A percentile compares a stretch with the other conserved stretches of the same genome.
phyloP scores from a whole-genome alignment of 2,888 invertebrate genomes.

The Lepidochitona cinerea region DNA sequence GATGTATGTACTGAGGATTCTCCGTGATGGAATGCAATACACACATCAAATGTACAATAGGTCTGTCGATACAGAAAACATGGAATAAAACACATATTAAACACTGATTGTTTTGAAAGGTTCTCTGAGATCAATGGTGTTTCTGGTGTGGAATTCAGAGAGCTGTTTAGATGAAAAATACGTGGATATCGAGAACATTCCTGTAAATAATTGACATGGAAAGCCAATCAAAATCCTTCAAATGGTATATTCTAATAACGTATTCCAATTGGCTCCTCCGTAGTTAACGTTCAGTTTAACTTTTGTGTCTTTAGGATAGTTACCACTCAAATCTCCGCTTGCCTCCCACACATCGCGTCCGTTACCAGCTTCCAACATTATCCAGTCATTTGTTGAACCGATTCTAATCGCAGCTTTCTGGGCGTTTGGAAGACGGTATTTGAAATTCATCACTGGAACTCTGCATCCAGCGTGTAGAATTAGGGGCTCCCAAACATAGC shows the following conservation, averaged over 20 bases:
- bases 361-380: slow-evolving; percentile 37
- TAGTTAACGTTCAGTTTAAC: slow-evolving; percentile 57
- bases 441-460: slow-evolving; percentile 45
- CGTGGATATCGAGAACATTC: too few species aligned
- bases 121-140: too few species aligned
- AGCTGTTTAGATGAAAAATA: too few species aligned
- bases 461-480: slow-evolving; percentile 45
- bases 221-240: too few species aligned
- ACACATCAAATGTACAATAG: too few species aligned
- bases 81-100: too few species aligned
- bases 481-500: slow-evolving; percentile 53
- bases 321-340: slow-evolving; percentile 44
- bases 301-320: slow-evolving; percentile 48
- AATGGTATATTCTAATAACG: slow-evolving; percentile 54
- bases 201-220: too few species aligned
- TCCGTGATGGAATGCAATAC: too few species aligned
- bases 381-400: slow-evolving; percentile 48
- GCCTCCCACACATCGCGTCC: slow-evolving; percentile 50
- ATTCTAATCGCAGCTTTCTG: slow-evolving; percentile 54
- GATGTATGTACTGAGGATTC: too few species aligned
- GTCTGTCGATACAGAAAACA: too few species aligned
- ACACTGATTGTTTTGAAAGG: too few species aligned
- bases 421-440: slow-evolving; percentile 47
- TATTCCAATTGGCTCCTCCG: slow-evolving; percentile 49
- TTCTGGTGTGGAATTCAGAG: too few species aligned